Base-by-base conservation (phyloP, 1,140 invertebrate species). In the Varroa destructor region DNA sequence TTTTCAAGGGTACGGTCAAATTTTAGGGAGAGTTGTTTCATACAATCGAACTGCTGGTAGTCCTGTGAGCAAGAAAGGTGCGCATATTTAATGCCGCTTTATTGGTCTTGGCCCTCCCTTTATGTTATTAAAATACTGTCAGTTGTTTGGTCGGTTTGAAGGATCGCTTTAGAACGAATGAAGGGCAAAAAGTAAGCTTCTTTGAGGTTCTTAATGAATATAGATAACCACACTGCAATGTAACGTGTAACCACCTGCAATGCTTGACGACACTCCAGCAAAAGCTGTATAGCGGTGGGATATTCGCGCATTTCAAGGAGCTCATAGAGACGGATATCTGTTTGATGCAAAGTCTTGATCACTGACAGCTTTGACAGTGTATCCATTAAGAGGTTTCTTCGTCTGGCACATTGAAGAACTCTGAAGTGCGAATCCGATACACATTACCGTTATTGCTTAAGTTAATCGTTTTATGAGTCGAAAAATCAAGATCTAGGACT, bases 1-100 rank as follows among this genome's bases (percentile, higher is more conserved):
- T 91, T 86, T 73, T 89, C 88, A 64, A 97, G 81, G 0, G 90
- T 95, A 77, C 96, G 93, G 79, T 94, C 89, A 0, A 97, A 80
- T 77, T 95, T 90, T 2, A 25, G 37, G 12, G 61, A 67, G 12
- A 67, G 46, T 14, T 77, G 77, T 72, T 76, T 67, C 61, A 67
- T 67, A 67, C 61, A 67, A 67, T 67, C 61, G 37, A 67, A 67
- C 46, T 67, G 61, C 8, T 67, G 61, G 37, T 67, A 67, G 37
- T 67, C 61, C 61, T 67, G 61, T n/a, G 40, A 40, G 2, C 12
- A 10, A 12, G 36, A 58, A 25, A 51, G 46, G 46, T 8, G 46
- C 3, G 8, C 8, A 5, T 8, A 8, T 51, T 51, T 51, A 51
- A 3, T 51, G 3, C 46, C 8, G 4, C 3, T 8, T 51, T 8